phyloP scores from a whole-genome alignment of 2,888 invertebrate genomes.

The Neoaliturus tenellus region DNA sequence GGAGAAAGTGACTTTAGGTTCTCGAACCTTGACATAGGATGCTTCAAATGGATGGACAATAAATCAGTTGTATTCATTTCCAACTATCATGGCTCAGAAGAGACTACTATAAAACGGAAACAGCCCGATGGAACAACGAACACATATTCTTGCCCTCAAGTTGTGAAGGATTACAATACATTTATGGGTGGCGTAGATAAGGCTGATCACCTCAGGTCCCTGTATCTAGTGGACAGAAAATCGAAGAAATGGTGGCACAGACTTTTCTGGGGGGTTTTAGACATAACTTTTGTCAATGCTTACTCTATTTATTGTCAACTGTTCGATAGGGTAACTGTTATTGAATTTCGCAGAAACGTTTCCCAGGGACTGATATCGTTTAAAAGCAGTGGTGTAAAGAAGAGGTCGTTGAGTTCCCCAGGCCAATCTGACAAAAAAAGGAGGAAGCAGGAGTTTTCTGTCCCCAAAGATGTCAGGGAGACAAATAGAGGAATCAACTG shows the following conservation, averaged over 20 bases:
- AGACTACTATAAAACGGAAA: conserved; percentile 61
- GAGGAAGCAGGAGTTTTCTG: too few species aligned
- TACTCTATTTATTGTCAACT: too few species aligned
- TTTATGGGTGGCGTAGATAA: conserved; percentile 64
- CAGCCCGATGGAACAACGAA: conserved; percentile 34
- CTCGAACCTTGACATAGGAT: conserved; percentile 54
- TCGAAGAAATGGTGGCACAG: conserved; percentile 67
- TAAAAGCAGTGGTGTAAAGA: too few species aligned
- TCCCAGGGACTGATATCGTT: too few species aligned
- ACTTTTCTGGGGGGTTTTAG: too few species aligned
- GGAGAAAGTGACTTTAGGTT: conserved; percentile 62
- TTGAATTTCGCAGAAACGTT: too few species aligned
- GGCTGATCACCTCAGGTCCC: conserved; percentile 59
- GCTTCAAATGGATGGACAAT: conserved; percentile 61
- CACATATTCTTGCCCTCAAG: conserved; percentile 60
- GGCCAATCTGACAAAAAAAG: too few species aligned
- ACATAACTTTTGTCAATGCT: too few species aligned
- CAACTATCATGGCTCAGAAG: conserved; percentile 61
- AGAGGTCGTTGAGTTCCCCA: too few species aligned
- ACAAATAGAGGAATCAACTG: too few species aligned
- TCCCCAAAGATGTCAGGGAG: too few species aligned
- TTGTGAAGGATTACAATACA: conserved; percentile 63
- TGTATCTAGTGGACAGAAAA: conserved; percentile 59
- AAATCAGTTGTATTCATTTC: conserved; percentile 54
- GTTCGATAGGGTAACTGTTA: too few species aligned